Evolutionary conservation across 2,888 invertebrate species (phyloP), one percentile per base, ranked within the genome.

Genomic region (Scrobipalpa costella): DNA sequence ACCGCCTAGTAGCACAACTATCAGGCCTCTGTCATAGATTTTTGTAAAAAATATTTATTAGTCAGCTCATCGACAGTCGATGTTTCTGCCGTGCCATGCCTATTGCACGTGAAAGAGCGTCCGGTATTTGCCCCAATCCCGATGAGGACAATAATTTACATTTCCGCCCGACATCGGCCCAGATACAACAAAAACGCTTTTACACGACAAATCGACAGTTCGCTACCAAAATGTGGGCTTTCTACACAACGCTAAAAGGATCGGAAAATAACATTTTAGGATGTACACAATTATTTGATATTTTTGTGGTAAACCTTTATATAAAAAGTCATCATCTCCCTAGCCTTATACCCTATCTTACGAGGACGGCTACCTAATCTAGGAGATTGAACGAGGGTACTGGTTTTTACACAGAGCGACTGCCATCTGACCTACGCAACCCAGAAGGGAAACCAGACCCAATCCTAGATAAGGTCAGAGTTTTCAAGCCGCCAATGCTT

Each of bases 91-190:
- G 50, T 61, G 62, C 60, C 57, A 65, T n/a, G 21, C 34, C 13
- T 75, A 72, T 34, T 27, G 64, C 69, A 72, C 76, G 72, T 76
- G 77, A 73, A 77, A 73, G 72, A 78, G 71, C 71, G 75, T 71
- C 73, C 72, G 74, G 73, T 67, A 79, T 79, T 78, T 75, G 73
- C 72, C 74, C 74, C 75, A 76, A 74, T 73, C 74, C 75, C 77
- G 71, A 76, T 72, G 81, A 75, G 76, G 72, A 77, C 75, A 77
- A 81, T 81, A 76, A 80, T 81, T 82, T 79, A 82, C 77, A 73
- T 78, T 69, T 74, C 65, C 63, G 57, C 57, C n/a, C 62, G 34
- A 60, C n/a, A 36, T 17, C 60, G 47, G 15, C 34, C 50, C 9
- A 19, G 17, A 38, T 36, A 15, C 33, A 57, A 34, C 61, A 58